phyloP scores from a whole-genome alignment of 2,797 vertebrate species.

The Parauchenoglanis ngamensis region DNA sequence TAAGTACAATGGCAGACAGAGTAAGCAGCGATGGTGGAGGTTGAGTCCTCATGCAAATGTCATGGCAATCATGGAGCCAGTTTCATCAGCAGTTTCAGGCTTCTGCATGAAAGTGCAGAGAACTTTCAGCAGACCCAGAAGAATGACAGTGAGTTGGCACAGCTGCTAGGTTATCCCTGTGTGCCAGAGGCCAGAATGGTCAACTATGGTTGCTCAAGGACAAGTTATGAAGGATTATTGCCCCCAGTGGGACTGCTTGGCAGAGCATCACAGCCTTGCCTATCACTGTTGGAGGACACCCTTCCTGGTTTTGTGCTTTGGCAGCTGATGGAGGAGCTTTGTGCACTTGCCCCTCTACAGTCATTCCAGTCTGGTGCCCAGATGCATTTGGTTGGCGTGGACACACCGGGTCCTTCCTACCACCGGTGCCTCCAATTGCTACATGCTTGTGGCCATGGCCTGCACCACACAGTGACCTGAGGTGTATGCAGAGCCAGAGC shows the following conservation, averaged over 20 bases:
- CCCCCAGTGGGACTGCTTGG: not conserved
- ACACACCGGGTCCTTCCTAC: not conserved
- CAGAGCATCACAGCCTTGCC: not conserved
- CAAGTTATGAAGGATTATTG: not conserved
- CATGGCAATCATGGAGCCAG: not conserved
- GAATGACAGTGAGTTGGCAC: too few relatives aligned
- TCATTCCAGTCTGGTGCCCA: not conserved
- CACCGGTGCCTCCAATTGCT: not conserved
- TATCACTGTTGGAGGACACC: not conserved
- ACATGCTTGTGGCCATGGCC: not conserved
- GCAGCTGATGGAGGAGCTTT: not conserved
- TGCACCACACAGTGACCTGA: not conserved
- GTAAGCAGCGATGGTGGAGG: not conserved
- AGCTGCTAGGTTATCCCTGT: not conserved
- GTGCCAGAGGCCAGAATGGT: not conserved
- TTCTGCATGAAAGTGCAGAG: not conserved
- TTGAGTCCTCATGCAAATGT: not conserved
- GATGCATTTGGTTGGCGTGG: not conserved
- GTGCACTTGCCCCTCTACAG: not conserved
- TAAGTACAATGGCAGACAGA: too few relatives aligned
- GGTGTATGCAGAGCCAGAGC: not conserved
- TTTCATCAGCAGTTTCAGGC: not conserved
- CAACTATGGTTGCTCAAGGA: not conserved
- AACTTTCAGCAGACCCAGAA: not conserved
- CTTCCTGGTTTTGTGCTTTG: not conserved